phyloP scores from a whole-genome alignment of 1,140 invertebrate species.

The Cherax quadricarinatus region DNA sequence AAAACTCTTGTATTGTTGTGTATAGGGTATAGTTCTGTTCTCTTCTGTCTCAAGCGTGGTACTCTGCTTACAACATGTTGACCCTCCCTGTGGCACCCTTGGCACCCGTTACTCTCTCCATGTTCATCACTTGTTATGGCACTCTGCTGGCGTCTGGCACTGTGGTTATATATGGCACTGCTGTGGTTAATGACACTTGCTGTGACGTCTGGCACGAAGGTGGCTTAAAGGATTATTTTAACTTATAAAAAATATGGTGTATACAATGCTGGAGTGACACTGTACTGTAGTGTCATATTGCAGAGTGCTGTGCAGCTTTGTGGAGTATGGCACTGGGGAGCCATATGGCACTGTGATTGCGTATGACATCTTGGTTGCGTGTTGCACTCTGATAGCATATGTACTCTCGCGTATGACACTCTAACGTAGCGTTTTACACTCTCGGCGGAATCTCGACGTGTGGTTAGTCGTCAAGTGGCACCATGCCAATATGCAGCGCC shows the following conservation, averaged over 20 bases:
- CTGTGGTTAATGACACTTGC: background rate
- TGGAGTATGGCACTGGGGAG: background rate
- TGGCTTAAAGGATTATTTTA: background rate
- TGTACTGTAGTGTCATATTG: background rate
- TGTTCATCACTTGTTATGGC: background rate
- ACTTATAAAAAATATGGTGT: too few species aligned
- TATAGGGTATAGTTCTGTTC: constrained; percentile 65
- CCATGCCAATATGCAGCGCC: background rate
- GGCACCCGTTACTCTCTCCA: background rate
- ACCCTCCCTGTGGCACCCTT: background rate
- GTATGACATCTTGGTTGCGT: background rate
- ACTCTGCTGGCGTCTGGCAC: constrained; percentile 16
- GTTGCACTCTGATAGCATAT: background rate
- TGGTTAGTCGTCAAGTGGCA: background rate
- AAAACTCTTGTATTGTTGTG: constrained; percentile 65
- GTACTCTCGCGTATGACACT: background rate
- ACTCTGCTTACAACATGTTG: background rate
- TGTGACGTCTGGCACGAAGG: background rate
- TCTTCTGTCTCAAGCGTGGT: constrained; percentile 42
- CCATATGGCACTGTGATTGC: background rate
- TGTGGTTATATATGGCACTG: background rate
- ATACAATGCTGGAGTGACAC: background rate
- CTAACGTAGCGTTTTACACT: background rate
- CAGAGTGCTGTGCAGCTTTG: background rate
- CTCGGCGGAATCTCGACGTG: background rate